phyloP scores from a whole-genome alignment of 2,797 vertebrate species.

The Notolepis coatsorum region DNA sequence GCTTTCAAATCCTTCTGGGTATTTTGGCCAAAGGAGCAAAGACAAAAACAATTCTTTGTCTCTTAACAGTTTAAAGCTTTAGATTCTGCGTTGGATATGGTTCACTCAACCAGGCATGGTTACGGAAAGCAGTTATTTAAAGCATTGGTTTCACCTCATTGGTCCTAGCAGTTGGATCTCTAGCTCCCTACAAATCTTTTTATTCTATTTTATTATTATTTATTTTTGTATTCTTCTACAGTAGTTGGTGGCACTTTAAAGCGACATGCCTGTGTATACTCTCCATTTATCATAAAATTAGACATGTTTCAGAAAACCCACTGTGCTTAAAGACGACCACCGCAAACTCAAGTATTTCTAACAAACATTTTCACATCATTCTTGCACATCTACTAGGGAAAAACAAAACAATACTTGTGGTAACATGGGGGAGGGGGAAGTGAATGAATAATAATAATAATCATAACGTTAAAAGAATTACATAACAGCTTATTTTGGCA shows the following conservation, averaged over 20 bases:
- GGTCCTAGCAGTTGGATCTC: slow-evolving; percentile 70
- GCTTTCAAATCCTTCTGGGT: slow-evolving; percentile 19
- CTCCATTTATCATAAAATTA: slow-evolving; percentile 1
- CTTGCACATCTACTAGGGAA: slow-evolving; percentile 50
- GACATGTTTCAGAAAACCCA: slow-evolving; percentile 38
- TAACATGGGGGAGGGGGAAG: slow-evolving; percentile 27
- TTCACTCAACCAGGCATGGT: slow-evolving; percentile 8
- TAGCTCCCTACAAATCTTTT: slow-evolving; percentile 61
- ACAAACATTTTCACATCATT: slow-evolving; percentile 58
- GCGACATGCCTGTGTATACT: too few relatives aligned
- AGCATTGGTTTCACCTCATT: slow-evolving; percentile 66
- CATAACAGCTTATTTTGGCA: slow-evolving; percentile 66
- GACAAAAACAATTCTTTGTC: slow-evolving; percentile 25
- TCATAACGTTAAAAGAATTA: slow-evolving; percentile 44
- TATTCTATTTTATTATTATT: too few relatives aligned
- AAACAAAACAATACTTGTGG: slow-evolving; percentile 18
- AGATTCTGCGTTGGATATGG: slow-evolving; percentile 51
- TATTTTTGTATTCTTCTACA: too few relatives aligned
- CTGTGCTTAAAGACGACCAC: slow-evolving; percentile 37
- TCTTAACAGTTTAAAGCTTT: slow-evolving; percentile 79
- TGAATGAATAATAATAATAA: too few relatives aligned
- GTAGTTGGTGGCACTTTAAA: too few relatives aligned
- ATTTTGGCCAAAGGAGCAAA: slow-evolving; percentile 50
- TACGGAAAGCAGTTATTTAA: slow-evolving; percentile 64
- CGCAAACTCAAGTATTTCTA: slow-evolving; percentile 49